These are phyloP conservation scores for Nasonia oneida DNA, from an alignment of 2,888 invertebrate genomes.

Conservation along the genomic window DNA sequence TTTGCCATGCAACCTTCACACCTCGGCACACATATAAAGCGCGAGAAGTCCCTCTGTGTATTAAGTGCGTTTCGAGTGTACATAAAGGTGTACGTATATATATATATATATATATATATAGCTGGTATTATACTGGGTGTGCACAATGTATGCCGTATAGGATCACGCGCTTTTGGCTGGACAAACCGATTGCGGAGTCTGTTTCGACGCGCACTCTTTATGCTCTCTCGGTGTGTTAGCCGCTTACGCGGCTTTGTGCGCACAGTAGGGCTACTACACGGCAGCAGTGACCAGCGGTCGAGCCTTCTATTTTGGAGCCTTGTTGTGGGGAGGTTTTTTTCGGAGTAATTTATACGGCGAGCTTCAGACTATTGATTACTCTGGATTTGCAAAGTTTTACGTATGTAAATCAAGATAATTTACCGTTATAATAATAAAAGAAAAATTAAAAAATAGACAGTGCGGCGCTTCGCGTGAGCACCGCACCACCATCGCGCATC, in stretches of 20 bases:
- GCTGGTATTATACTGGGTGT: neutral
- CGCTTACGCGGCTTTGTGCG: constrained; percentile 13
- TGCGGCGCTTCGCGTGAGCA: neutral
- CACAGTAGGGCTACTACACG: neutral
- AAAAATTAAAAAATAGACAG: no score
- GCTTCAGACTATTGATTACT: neutral
- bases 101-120: neutral
- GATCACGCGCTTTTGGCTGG: constrained; percentile 65
- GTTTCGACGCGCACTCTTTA: constrained; percentile 20
- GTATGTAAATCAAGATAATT: no score
- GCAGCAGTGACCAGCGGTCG: neutral
- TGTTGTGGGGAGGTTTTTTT: neutral
- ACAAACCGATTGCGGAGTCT: constrained; percentile 41
- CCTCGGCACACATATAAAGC: neutral
- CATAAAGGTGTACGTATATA: neutral
- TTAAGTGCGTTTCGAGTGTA: neutral
- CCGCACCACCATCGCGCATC: neutral
- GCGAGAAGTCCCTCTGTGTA: neutral
- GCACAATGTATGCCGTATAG: neutral
- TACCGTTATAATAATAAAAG: no score
- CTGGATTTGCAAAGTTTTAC: neutral
- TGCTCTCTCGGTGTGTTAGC: constrained; percentile 2
- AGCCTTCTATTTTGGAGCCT: constrained; percentile 1
- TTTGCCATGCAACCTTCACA: constrained; percentile 11
- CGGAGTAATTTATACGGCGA: constrained; percentile 31